Conservation (phyloP, 2,113 vertebrate genomes). For the Amphiprion percula region DNA sequence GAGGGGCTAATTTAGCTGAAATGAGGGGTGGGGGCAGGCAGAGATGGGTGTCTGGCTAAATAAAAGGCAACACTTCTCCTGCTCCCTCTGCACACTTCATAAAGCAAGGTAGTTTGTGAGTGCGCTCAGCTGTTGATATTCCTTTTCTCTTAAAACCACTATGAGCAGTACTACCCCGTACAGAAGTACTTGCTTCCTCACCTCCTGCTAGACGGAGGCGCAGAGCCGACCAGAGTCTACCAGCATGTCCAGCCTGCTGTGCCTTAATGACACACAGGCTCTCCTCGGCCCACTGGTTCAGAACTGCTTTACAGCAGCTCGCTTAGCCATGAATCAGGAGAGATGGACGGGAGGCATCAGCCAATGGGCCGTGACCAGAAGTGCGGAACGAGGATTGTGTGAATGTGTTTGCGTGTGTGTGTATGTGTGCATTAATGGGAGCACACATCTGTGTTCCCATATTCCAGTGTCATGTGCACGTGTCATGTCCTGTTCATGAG, state of each 20-base stretch:
- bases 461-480: slow-evolving; percentile 38
- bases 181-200: slow-evolving; percentile 42
- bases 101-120: slow-evolving; percentile 11
- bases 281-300: slow-evolving; percentile 73
- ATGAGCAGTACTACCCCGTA: slow-evolving; percentile 21
- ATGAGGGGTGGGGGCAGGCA: slow-evolving; percentile 5
- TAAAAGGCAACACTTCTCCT: slow-evolving; percentile 41
- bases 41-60: slow-evolving; percentile 35
- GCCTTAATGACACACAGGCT: slow-evolving; percentile 77
- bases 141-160: slow-evolving; percentile 35
- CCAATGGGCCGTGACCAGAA: slow-evolving; percentile 78
- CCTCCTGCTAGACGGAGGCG: slow-evolving; percentile 30
- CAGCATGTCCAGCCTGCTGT: slow-evolving; percentile 64
- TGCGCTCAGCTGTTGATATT: slow-evolving; percentile 54
- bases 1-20: slow-evolving; percentile 55
- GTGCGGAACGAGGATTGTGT: slow-evolving; percentile 55
- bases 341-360: slow-evolving; percentile 72
- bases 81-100: slow-evolving; percentile 19
- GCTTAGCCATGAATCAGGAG: slow-evolving; percentile 77
- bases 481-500: slow-evolving; percentile 34
- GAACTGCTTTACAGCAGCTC: slow-evolving; percentile 76
- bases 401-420: slow-evolving; percentile 34
- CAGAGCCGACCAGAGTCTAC: slow-evolving; percentile 41
- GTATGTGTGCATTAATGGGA: slow-evolving; percentile 36
- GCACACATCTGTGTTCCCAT: slow-evolving; percentile 54